These are phyloP conservation scores for Hyperoplus lanceolatus DNA, from an alignment of 2,797 vertebrate species.

Conservation along the genomic window DNA sequence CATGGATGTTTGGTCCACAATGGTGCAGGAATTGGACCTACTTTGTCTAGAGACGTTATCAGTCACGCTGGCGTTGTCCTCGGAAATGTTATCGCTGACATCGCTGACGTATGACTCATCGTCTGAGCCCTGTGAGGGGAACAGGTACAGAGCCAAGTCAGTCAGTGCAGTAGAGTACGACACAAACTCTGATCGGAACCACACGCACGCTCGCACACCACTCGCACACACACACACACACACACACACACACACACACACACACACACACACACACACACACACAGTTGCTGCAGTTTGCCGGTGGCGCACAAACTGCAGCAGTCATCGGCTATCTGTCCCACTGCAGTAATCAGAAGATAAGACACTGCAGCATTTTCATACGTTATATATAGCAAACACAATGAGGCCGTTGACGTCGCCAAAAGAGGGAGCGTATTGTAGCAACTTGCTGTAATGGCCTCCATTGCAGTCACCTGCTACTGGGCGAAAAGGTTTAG, in stretches of 20 bases:
- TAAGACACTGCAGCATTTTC: constrained; percentile 76
- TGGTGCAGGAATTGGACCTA: constrained; percentile 76
- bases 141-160: constrained; percentile 63
- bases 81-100: constrained; percentile 99
- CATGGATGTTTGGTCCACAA: not conserved
- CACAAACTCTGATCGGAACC: constrained; percentile 44
- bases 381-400: constrained; percentile 64
- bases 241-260: constrained; percentile 35
- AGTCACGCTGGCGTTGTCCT: constrained; percentile 98
- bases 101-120: constrained; percentile 99
- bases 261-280: constrained; percentile 31
- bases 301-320: constrained; percentile 77
- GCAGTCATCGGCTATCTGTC: constrained; percentile 65
- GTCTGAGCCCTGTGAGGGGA: constrained; percentile 91
- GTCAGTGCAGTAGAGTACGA: constrained; percentile 51
- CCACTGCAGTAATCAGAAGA: constrained; percentile 70
- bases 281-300: constrained; percentile 62
- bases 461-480: constrained; percentile 25
- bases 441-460: constrained; percentile 30
- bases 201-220: constrained; percentile 25
- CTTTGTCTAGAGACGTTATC: constrained; percentile 98
- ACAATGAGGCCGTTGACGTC: constrained; percentile 61
- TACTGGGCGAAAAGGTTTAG: constrained; percentile 25
- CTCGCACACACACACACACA: constrained; percentile 23
- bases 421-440: constrained; percentile 32